A percentile compares a stretch with the other conserved stretches of the same genome.
phyloP scores from a whole-genome alignment of 2,113 vertebrate genomes.

The Daubentonia madagascariensis region DNA sequence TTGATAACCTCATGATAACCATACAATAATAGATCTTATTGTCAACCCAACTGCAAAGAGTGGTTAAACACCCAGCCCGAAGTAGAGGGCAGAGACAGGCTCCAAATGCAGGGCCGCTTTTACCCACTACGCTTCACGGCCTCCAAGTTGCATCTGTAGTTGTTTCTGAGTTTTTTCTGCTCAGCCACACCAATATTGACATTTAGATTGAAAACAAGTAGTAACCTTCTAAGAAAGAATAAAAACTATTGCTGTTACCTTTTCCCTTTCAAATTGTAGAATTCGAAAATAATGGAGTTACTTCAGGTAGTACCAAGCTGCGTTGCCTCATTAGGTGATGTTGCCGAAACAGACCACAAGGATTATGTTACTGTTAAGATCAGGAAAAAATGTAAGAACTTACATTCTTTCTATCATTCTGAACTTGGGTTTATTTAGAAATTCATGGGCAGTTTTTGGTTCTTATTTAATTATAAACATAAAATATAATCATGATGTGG shows the following conservation, averaged over 20 bases:
- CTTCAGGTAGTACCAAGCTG: slow-evolving; percentile 87
- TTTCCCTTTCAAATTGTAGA: slow-evolving; percentile 80
- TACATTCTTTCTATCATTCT: neutral
- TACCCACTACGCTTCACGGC: neutral
- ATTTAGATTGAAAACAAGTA: neutral
- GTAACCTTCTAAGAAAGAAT: neutral
- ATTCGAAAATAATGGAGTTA: slow-evolving; percentile 90
- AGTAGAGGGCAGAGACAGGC: neutral
- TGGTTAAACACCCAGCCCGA: rapidly evolving
- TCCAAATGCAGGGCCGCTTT: too few relatives aligned
- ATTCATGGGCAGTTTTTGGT: neutral
- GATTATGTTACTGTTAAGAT: slow-evolving; percentile 69
- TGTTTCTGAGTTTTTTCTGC: neutral
- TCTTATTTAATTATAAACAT: neutral
- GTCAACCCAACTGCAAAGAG: neutral
- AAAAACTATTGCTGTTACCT: neutral
- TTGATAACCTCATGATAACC: rapidly evolving
- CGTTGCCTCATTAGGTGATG: slow-evolving; percentile 64
- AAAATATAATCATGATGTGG: neutral
- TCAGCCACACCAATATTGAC: neutral
- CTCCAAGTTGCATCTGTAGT: neutral
- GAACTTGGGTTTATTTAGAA: neutral
- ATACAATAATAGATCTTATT: rapidly evolving
- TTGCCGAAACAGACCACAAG: slow-evolving; percentile 47
- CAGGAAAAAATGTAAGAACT: slow-evolving; percentile 82